A percentile compares a stretch with the other conserved stretches of the same genome.
Evolutionary conservation across 2,888 invertebrate species (phyloP).

Genomic region (Amorpha juglandis): DNA sequence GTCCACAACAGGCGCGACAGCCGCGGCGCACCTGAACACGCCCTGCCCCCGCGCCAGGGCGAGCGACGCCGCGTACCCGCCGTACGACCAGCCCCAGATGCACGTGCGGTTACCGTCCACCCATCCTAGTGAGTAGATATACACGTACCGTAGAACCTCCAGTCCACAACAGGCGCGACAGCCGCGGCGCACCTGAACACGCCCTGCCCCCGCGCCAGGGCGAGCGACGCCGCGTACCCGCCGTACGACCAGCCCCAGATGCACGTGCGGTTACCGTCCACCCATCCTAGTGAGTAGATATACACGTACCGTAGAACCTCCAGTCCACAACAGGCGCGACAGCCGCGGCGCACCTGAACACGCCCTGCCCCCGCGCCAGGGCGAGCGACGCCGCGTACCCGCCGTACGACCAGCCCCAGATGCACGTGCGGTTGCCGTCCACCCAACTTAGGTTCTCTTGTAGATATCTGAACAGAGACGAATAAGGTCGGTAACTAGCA

Average conservation of each 20-base stretch:
- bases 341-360: conserved; percentile 96
- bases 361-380: conserved; percentile 89
- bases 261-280: conserved; percentile 91
- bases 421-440: conserved; percentile 92
- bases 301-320: conserved; percentile 93
- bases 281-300: neutral
- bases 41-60: conserved; percentile 91
- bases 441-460: conserved; percentile 88
- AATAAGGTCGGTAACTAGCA: no score
- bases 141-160: conserved; percentile 94
- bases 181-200: conserved; percentile 97
- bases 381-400: conserved; percentile 96
- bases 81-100: conserved; percentile 99
- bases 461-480: conserved; percentile 76
- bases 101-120: conserved; percentile 91
- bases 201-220: conserved; percentile 90
- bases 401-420: conserved; percentile 99
- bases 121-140: no score
- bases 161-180: conserved; percentile 98
- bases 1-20: conserved; percentile 98
- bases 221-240: conserved; percentile 95
- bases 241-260: conserved; percentile 99
- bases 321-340: conserved; percentile 99
- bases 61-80: conserved; percentile 96
- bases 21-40: conserved; percentile 96